Base-by-base conservation (phyloP, 2,797 vertebrate species). In the Amblyopsis hoosieri region DNA sequence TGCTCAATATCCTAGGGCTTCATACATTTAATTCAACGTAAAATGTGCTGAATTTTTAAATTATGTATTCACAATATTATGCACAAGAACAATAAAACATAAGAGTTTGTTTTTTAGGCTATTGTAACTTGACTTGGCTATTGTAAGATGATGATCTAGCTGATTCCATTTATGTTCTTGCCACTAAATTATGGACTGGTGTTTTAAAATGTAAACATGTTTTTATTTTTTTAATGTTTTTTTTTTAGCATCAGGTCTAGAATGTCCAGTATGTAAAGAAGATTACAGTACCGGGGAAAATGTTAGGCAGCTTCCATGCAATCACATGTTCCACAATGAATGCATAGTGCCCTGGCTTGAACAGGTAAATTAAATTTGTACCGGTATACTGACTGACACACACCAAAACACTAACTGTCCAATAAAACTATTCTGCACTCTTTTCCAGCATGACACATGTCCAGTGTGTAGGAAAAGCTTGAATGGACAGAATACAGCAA, bases 191-290 rank as follows among this genome's bases (percentile, higher is more conserved):
- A 37, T 37, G 33, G 9, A 62, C 51, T 12, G 45, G 13, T 29
- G 12, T 45, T 14, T 10, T 57, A 14, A n/a, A 2, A 4, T 58
- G 10, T 47, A 10, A 15, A 10, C 0, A 12, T 48, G 50, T 37
- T 3, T 66, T 12, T 66, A n/a, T 7, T 75, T 9, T 60, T 50
- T 10, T 54, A 2, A n/a, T 48, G 48, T 37, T 3, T 64, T 13
- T 66, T 7, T 75, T 73, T 69, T 90, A 99, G 97, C 94, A 83
- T 96, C 94, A 0, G 94, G 95, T 57, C 87, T 98, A 55, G 98
- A 99, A 90, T 99, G 98, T 81, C 95, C 98, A 0, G 97, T 99
- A 78, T 99, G 98, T 92, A 99, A 98, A 93, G 98, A 99, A 69
- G 98, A 99, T 85, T 99, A 98, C 62, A 93, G 92, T 31, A 88